Evolutionary conservation across 2,113 vertebrate genomes (phyloP), one percentile per base, ranked within the genome.

Genomic region (Cavia porcellus): DNA sequence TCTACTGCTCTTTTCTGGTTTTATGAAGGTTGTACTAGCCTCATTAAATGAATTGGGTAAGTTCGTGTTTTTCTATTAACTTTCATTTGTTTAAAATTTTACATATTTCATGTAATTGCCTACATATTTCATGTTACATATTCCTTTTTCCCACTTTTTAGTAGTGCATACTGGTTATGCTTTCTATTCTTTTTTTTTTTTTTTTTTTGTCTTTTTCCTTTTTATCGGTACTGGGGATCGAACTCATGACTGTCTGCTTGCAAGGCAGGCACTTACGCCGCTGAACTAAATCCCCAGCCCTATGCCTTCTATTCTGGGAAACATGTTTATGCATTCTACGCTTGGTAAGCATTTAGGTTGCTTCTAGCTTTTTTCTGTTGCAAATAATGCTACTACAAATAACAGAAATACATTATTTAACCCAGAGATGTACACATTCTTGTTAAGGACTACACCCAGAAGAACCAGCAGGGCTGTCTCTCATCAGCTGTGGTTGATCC

Each of bases 61-160:
- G 89, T 95, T 81, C 75, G 35, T 35, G 14, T 52, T 47, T 92
- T 92, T 91, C 79, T 72, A 86, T 86, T 68, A 70, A 70, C 66
- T 66, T n/a, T 72, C 35, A 72, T n/a, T 70, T 70, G 32, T 70
- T 70, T 72, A 72, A 72, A n/a, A 38, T 38, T 38, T 38, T 38
- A 38, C 38, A 38, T 38, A 38, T 38, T 38, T 38, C 38, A 38
- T 38, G 38, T 38, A 38, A 38, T 38, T 38, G 38, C 38, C 38
- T 38, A 38, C 38, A 38, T 38, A 38, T 38, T 38, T 38, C 35
- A 19, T 19, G 32, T 38, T 8, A 38, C 15, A 3, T n/a, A 20
- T 70, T 70, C 38, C 68, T 70, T 70, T 70, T 70, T 38, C 68
- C 68, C 68, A 70, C 68, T 70, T 70, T 70, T 70, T n/a, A 64